A percentile compares a stretch with the other conserved stretches of the same genome.
These are phyloP conservation scores for Eristalis pertinax DNA, from an alignment of 2,888 invertebrate species.

Conservation along the genomic window DNA sequence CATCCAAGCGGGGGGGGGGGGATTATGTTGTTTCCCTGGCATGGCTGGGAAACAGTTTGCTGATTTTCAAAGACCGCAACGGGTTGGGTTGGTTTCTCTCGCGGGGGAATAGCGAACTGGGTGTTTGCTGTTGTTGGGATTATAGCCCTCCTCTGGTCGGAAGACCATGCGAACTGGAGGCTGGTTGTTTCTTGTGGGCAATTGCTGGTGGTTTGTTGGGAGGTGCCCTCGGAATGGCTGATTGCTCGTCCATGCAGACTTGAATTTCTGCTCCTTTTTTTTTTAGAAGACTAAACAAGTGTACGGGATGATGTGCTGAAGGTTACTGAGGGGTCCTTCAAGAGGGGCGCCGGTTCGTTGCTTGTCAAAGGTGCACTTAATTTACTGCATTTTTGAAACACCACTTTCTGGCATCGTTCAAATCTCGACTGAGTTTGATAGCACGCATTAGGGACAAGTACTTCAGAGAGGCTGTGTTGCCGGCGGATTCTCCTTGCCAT, in stretches of 20 bases:
- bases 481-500: too few relatives aligned
- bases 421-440: too few relatives aligned
- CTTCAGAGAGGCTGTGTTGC: too few relatives aligned
- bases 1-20: constrained; percentile 5
- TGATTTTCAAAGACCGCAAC: too few relatives aligned
- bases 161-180: not conserved
- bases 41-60: constrained; percentile 12
- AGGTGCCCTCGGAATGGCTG: constrained; percentile 10
- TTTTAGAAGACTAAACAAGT: not conserved
- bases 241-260: constrained; percentile 40
- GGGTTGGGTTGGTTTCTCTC: too few relatives aligned
- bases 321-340: too few relatives aligned
- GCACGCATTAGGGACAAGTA: too few relatives aligned
- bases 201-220: not conserved
- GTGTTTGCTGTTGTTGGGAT: not conserved
- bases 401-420: too few relatives aligned
- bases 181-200: not conserved
- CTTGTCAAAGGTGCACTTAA: too few relatives aligned
- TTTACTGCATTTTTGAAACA: too few relatives aligned
- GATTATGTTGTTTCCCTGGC: constrained; percentile 49
- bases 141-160: not conserved
- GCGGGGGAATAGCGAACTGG: not conserved
- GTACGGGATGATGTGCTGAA: not conserved
- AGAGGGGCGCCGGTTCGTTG: too few relatives aligned
- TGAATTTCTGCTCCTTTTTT: not conserved